Percentiles rank a stretch among this genome's conserved stretches.
phyloP scores from a whole-genome alignment of 2,888 invertebrate genomes.

The Adela reaumurella region DNA sequence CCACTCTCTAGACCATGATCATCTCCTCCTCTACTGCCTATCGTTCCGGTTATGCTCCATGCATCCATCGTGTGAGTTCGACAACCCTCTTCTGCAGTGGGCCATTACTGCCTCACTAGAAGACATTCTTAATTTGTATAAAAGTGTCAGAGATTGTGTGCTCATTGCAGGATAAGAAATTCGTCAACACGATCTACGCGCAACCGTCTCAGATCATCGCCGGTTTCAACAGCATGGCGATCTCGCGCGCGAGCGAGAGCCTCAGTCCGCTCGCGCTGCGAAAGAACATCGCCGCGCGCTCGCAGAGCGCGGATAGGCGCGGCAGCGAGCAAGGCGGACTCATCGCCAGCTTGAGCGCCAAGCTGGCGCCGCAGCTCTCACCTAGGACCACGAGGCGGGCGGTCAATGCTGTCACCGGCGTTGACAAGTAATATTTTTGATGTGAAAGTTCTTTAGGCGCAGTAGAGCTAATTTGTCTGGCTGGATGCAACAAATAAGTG shows the following conservation, averaged over 20 bases:
- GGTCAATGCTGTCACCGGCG: conserved; percentile 29
- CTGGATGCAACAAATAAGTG: no score
- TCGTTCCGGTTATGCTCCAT: no score
- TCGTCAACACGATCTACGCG: conserved; percentile 44
- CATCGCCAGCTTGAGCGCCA: conserved; percentile 70
- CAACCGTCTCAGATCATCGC: conserved; percentile 44
- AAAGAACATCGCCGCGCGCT: conserved; percentile 48
- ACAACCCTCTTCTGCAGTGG: no score
- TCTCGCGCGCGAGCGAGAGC: conserved; percentile 17
- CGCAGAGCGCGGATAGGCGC: conserved; percentile 60
- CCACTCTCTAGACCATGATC: no score
- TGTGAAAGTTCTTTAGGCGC: no score
- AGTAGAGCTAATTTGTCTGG: no score
- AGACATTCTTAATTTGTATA: no score
- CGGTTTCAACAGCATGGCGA: conserved; percentile 22
- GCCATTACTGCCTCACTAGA: no score
- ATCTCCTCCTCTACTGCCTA: no score
- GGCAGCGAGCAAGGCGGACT: conserved; percentile 60
- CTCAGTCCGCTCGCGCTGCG: conserved; percentile 50
- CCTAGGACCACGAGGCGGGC: conserved; percentile 53
- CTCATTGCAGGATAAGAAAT: conserved; percentile 35
- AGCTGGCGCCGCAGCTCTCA: conserved; percentile 60
- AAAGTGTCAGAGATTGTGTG: no score
- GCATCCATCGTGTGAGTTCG: no score
- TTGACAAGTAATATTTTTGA: no score